phyloP scores from a whole-genome alignment of 2,888 invertebrate genomes.

The Hirtodrosophila trivittata region DNA sequence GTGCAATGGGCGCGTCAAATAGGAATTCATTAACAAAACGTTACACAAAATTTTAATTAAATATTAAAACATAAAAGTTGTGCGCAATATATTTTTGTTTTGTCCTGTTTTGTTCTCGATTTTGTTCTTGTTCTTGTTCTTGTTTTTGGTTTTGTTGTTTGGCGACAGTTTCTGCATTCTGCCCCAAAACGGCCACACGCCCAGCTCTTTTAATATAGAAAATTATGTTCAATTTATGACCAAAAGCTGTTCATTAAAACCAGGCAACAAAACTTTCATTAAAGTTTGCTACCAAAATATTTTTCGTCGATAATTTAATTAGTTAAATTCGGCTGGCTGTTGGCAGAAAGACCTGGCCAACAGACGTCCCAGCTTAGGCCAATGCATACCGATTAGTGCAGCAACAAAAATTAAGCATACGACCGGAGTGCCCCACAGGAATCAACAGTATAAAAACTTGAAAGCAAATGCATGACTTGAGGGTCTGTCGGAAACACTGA shows the following conservation, averaged over 20 bases:
- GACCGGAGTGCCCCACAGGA: constrained; percentile 19
- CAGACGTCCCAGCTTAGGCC: constrained; percentile 16
- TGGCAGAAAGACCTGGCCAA: constrained; percentile 1
- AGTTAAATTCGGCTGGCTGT: constrained; percentile 41
- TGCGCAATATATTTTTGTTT: constrained; percentile 51
- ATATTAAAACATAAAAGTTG: constrained; percentile 76
- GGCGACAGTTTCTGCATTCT: constrained; percentile 44
- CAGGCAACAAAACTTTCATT: constrained; percentile 47
- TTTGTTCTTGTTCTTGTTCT: constrained; percentile 12
- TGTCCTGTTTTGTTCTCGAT: not conserved
- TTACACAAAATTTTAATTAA: constrained; percentile 78
- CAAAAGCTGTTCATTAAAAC: constrained; percentile 48
- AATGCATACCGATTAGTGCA: constrained; percentile 34
- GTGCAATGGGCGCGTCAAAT: constrained; percentile 71
- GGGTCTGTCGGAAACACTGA: constrained; percentile 28
- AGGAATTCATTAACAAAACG: constrained; percentile 77
- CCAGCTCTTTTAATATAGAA: constrained; percentile 42
- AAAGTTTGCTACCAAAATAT: constrained; percentile 36
- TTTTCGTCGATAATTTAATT: constrained; percentile 67
- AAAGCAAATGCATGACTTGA: constrained; percentile 32
- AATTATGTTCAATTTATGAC: constrained; percentile 56
- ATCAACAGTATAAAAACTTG: constrained; percentile 32
- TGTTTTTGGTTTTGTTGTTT: constrained; percentile 15
- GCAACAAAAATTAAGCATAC: constrained; percentile 40
- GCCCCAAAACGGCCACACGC: constrained; percentile 11